These are phyloP conservation scores for Onthophagus sagittarius DNA, from an alignment of 2,888 invertebrate species.

Conservation along the genomic window DNA sequence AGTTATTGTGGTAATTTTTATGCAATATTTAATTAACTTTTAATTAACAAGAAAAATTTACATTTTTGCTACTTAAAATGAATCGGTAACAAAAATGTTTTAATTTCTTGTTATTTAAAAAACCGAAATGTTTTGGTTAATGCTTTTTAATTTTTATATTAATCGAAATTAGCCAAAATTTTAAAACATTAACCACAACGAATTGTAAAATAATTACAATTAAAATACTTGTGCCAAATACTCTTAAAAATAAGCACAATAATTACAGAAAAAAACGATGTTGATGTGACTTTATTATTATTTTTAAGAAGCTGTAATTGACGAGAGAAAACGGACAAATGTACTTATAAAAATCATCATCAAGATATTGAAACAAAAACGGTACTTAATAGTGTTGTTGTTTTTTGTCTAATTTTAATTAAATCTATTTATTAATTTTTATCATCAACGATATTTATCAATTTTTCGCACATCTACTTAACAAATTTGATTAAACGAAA, in stretches of 20 bases:
- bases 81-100: neutral
- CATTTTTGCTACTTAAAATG: too few species aligned
- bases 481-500: too few species aligned
- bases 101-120: neutral
- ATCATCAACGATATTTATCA: slow-evolving; percentile 1
- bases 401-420: slow-evolving; percentile 16
- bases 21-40: neutral
- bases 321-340: neutral
- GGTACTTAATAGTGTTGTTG: neutral
- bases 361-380: neutral
- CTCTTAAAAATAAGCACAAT: neutral
- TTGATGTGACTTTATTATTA: neutral
- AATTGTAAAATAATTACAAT: neutral
- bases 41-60: neutral
- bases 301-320: neutral
- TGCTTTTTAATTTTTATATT: neutral
- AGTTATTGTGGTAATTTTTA: slow-evolving; percentile 16
- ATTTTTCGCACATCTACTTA: neutral
- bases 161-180: too few species aligned
- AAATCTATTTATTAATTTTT: neutral
- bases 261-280: neutral
- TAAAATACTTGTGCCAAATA: slow-evolving; percentile 12
- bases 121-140: neutral
- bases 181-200: neutral
- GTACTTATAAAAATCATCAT: too few species aligned